Conservation (phyloP, 64 coral and sea anemone species). For the Montipora sp. region DNA sequence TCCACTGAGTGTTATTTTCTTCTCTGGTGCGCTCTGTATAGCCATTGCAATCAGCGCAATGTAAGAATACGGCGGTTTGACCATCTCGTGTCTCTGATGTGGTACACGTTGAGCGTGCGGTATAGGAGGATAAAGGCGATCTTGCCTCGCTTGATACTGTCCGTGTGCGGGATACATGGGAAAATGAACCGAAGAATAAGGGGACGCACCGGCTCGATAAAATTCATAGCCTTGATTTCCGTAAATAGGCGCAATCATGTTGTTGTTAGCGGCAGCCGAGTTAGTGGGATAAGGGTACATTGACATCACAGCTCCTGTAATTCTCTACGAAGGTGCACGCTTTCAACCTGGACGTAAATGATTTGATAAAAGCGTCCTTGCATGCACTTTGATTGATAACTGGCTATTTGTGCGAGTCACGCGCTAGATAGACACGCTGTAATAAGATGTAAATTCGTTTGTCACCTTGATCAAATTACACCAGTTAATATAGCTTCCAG, state of each 20-base stretch:
- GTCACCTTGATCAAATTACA: conserved; percentile 79
- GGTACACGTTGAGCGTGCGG: conserved; percentile 79
- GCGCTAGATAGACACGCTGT: conserved; percentile 81
- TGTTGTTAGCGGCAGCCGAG: conserved; percentile 84
- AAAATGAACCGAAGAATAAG: conserved; percentile 97
- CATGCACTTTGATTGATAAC: conserved; percentile 68
- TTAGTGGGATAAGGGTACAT: conserved; percentile 98
- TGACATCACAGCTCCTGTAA: conserved; percentile 75
- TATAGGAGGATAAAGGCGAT: conserved; percentile 87
- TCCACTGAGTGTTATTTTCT: conserved; percentile 95
- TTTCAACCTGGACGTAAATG: conserved; percentile 58
- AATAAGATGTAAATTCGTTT: conserved; percentile 83
- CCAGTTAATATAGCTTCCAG: conserved; percentile 55
- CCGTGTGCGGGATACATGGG: conserved; percentile 80
- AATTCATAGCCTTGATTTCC: conserved; percentile 95
- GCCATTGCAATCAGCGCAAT: conserved; percentile 99
- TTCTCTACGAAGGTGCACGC: conserved; percentile 65
- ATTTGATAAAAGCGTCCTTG: conserved; percentile 61
- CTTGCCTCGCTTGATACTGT: conserved; percentile 87
- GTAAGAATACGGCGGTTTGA: conserved; percentile 98
- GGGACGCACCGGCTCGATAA: conserved; percentile 84
- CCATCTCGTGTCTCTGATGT: conserved; percentile 92
- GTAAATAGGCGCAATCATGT: conserved; percentile 92
- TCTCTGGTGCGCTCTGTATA: conserved; percentile 98
- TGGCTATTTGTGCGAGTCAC: conserved; percentile 81